These are phyloP conservation scores for Chlamydotis undulata DNA, from an alignment of 2,113 vertebrate species.

Conservation along the genomic window DNA sequence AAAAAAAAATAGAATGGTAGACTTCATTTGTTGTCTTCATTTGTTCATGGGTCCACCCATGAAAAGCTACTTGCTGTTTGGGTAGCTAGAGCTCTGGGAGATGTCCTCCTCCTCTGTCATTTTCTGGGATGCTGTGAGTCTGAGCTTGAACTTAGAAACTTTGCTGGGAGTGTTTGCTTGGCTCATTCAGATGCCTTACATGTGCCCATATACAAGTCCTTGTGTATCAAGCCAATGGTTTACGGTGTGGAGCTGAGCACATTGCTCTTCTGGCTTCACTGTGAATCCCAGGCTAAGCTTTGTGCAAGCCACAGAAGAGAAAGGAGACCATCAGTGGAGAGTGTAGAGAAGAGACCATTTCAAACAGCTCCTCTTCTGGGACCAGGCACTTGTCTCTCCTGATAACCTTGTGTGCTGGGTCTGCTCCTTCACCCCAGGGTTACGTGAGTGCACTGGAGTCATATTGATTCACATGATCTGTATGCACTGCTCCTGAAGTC, in stretches of 20 bases:
- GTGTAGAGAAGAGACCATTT: not conserved
- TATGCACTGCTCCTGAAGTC: not conserved
- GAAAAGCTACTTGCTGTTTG: not conserved
- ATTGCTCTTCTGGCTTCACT: not conserved
- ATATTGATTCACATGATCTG: not conserved
- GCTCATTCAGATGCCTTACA: not conserved
- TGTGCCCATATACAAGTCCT: not conserved
- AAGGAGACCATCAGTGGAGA: not conserved
- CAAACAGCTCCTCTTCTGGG: not conserved
- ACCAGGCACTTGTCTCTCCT: not conserved
- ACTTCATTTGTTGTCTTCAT: not conserved
- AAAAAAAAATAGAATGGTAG: not conserved
- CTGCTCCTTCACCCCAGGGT: not conserved
- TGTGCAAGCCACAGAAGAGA: not conserved
- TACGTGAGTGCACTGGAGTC: not conserved
- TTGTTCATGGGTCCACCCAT: too few relatives aligned
- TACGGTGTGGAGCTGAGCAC: not conserved
- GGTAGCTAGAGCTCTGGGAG: not conserved
- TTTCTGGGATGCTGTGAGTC: not conserved
- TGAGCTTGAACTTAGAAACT: not conserved
- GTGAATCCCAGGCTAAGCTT: not conserved
- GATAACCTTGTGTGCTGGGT: not conserved
- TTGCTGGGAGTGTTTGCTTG: not conserved
- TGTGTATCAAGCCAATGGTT: not conserved
- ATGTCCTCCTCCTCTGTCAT: not conserved